These are phyloP conservation scores for Hemistola chrysoprasaria DNA, from an alignment of 2,888 invertebrate genomes.

Conservation along the genomic window DNA sequence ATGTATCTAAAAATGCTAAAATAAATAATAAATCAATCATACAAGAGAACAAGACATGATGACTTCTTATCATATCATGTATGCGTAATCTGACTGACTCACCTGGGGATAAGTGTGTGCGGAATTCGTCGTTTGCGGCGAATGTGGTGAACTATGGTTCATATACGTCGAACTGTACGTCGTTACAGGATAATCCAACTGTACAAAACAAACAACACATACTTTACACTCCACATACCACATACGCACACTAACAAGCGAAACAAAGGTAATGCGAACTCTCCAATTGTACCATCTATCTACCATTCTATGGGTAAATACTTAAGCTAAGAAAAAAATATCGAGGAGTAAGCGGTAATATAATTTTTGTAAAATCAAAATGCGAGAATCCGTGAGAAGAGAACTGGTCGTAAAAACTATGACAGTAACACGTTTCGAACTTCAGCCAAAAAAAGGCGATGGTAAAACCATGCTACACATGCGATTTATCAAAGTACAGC, in stretches of 20 bases:
- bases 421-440: too few relatives aligned
- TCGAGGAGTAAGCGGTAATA: constrained; percentile 8
- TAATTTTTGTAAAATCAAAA: constrained; percentile 1
- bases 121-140: constrained; percentile 69
- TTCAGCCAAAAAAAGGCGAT: background rate
- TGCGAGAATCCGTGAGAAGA: too few relatives aligned
- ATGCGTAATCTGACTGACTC: constrained; percentile 11
- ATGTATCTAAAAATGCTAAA: too few relatives aligned
- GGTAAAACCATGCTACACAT: constrained; percentile 19
- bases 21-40: constrained; percentile 6
- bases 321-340: constrained; percentile 13
- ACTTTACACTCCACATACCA: constrained; percentile 1
- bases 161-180: constrained; percentile 70
- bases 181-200: constrained; percentile 71
- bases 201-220: constrained; percentile 25
- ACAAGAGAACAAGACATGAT: too few relatives aligned
- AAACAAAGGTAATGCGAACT: constrained; percentile 13
- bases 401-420: too few relatives aligned
- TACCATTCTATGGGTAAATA: constrained; percentile 16
- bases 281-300: constrained; percentile 5
- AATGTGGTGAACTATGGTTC: constrained; percentile 73
- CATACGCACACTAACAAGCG: constrained; percentile 13
- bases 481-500: constrained; percentile 9
- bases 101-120: constrained; percentile 74
- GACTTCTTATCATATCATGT: too few relatives aligned